Evolutionary conservation across 53 echinoderm and acorn worm species (phyloP), one percentile per base, ranked within the genome.

Genomic region (Henricia sp.): DNA sequence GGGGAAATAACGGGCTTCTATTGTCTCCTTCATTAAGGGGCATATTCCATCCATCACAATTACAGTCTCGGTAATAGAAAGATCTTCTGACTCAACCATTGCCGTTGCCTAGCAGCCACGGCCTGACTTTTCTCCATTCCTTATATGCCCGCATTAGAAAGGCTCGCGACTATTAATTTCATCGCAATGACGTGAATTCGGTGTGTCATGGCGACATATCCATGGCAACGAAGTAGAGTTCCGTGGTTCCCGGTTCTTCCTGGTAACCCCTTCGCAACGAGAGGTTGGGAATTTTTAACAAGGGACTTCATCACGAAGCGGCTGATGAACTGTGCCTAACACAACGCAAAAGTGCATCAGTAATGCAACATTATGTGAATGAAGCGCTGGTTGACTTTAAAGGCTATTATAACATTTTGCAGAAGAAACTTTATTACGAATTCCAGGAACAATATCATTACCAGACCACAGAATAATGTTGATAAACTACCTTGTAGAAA

Each of bases 1-100:
- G 4, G 28, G 28, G 25, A 58, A 8, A 25, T 1, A 9, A 28
- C 13, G 56, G 40, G 23, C 74, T 16, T 2, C 74, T 19, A 76
- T 76, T 76, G 58, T 19, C 52, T 39, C 37, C 13, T 39, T 76
- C 76, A 58, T 58, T 54, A 54, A 58, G 41, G 53, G 29, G 26
- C 59, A 19, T 33, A 43, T 33, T 28, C 50, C 44, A 80, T 80
- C 80, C 80, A 80, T 80, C 80, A 64, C 80, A 80, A 80, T 80
- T 64, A 80, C 62, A 63, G 50, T 64, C 44, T 63, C 64, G 63
- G 52, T 2, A 24, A 33, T 34, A 5, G 73, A 33, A 33, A 51
- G 73, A 51, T 35, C 53, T 58, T 37, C 63, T 28, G 73, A 80
- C 62, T 80, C 62, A 32, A 25, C 65, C 21, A 62, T 54, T 50